Evolutionary conservation across 2,888 invertebrate species (phyloP).

Genomic region (Rotaria magnacalcarata): DNA sequence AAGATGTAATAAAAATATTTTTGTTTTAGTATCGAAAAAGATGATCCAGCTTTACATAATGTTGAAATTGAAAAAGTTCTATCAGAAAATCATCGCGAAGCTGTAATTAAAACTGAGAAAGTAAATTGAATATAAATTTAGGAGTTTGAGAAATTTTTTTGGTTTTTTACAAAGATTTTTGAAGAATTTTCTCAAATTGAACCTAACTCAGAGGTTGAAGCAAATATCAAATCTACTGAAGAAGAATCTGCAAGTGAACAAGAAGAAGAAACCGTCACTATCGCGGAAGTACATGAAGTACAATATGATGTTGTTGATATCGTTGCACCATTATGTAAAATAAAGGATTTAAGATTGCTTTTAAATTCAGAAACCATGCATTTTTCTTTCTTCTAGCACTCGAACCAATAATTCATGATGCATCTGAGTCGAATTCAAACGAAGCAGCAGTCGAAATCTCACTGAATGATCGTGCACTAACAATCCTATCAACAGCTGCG

Average conservation of each 20-base stretch:
- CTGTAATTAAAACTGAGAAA: not conserved
- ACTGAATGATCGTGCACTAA: not conserved
- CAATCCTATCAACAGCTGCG: not conserved
- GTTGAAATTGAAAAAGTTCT: not conserved
- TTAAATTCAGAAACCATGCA: not conserved
- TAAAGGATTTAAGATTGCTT: not conserved
- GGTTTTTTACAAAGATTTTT: not conserved
- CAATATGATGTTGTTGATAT: not conserved
- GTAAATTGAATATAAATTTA: not conserved
- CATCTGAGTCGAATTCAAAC: not conserved
- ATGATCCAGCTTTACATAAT: constrained; percentile 29
- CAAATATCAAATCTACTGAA: not conserved
- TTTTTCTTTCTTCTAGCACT: not conserved
- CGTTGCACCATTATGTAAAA: not conserved
- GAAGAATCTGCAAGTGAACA: not conserved
- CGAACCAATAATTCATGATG: not conserved
- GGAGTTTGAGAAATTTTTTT: not conserved
- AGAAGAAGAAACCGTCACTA: not conserved
- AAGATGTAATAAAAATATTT: too few species aligned
- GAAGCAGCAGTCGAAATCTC: not conserved
- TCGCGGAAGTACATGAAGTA: not conserved
- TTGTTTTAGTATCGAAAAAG: not conserved
- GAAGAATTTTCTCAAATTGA: not conserved
- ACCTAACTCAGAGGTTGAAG: not conserved
- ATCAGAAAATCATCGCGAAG: not conserved